Evolutionary conservation across 2,888 invertebrate species (phyloP).

Genomic region (Plagodis pulveraria): DNA sequence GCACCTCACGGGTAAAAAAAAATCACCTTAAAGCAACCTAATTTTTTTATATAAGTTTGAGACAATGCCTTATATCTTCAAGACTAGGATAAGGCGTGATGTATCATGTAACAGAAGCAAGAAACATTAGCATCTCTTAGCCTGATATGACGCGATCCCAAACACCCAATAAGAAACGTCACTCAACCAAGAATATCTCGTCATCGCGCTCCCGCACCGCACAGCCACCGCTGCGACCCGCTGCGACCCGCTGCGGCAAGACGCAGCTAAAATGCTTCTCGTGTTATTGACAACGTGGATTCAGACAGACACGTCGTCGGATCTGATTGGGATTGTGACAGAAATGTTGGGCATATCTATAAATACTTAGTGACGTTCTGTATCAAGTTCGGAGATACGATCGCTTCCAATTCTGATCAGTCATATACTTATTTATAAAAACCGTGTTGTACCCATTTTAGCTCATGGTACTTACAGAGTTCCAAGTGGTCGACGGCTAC

Average conservation of each 20-base stretch:
- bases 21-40: no score
- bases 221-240: slow-evolving; percentile 1
- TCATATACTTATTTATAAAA: no score
- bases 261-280: slow-evolving; percentile 47
- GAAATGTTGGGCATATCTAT: slow-evolving; percentile 9
- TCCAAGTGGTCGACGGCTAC: no score
- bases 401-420: neutral
- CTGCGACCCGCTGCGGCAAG: slow-evolving; percentile 8
- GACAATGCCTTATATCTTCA: no score
- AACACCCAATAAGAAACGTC: slow-evolving; percentile 5
- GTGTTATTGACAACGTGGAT: slow-evolving; percentile 39
- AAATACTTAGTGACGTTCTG: neutral
- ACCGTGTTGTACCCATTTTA: no score
- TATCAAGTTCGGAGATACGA: neutral
- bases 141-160: neutral
- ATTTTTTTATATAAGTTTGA: no score
- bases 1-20: no score
- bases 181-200: slow-evolving; percentile 11
- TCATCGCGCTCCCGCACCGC: neutral
- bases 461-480: no score
- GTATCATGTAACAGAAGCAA: neutral
- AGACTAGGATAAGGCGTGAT: no score
- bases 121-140: neutral
- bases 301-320: slow-evolving; percentile 7
- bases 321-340: slow-evolving; percentile 4